Conservation (phyloP, 1,140 invertebrate species). For the Asobara japonica region DNA sequence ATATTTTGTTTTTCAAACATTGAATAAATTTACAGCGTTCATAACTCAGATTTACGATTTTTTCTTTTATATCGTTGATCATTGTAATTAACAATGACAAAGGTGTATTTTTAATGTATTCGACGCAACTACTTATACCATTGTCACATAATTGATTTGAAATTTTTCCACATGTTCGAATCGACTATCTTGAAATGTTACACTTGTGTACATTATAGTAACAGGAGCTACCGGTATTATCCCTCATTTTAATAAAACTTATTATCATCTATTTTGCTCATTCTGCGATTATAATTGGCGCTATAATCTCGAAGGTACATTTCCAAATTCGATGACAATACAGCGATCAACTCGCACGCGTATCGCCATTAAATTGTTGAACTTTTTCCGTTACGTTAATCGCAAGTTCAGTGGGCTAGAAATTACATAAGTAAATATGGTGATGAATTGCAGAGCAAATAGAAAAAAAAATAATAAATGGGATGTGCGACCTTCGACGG, state of each 20-base stretch:
- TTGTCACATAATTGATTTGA: background rate
- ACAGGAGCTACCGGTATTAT: background rate
- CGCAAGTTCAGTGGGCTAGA: background rate
- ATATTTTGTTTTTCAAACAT: too few relatives aligned
- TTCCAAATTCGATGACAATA: background rate
- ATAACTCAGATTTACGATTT: too few relatives aligned
- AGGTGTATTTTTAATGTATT: too few relatives aligned
- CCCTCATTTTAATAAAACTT: background rate
- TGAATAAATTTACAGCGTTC: too few relatives aligned
- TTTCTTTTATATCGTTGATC: too few relatives aligned
- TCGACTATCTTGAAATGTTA: background rate
- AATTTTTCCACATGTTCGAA: background rate
- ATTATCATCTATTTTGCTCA: background rate
- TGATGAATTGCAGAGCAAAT: too few relatives aligned
- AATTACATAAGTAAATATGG: too few relatives aligned
- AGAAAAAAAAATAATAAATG: too few relatives aligned
- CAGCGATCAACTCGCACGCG: background rate
- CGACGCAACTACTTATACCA: too few relatives aligned
- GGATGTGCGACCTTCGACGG: too few relatives aligned
- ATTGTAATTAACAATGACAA: too few relatives aligned
- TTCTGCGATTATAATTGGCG: background rate
- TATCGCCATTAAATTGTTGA: background rate
- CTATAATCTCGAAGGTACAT: background rate
- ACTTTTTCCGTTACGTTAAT: background rate
- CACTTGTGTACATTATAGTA: background rate